A percentile compares a stretch with the other conserved stretches of the same genome.
These are phyloP conservation scores for Dendrolimus houi DNA, from an alignment of 2,888 invertebrate species.

Conservation along the genomic window DNA sequence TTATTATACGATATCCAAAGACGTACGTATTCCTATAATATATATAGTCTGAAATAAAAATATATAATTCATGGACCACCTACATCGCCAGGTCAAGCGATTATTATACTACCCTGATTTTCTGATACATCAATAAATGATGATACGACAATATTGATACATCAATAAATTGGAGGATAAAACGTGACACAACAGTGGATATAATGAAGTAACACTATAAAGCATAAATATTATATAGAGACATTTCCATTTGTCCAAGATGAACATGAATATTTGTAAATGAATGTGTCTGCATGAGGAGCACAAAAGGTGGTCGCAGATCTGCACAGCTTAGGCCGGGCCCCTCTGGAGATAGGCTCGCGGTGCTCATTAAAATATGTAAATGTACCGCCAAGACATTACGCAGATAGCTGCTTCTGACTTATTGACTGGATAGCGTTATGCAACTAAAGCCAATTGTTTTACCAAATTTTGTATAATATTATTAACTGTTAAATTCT, in stretches of 20 bases:
- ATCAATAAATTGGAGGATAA: too few species aligned
- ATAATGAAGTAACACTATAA: not conserved
- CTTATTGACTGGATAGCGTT: constrained; percentile 22
- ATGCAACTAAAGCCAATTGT: constrained; percentile 7
- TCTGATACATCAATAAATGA: too few species aligned
- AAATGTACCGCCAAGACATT: constrained; percentile 67
- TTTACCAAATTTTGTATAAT: too few species aligned
- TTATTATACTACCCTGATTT: too few species aligned
- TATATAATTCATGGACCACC: too few species aligned
- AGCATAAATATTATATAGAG: not conserved
- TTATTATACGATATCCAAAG: too few species aligned
- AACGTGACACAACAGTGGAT: too few species aligned
- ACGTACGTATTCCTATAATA: too few species aligned
- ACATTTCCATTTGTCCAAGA: not conserved
- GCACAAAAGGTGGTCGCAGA: constrained; percentile 7
- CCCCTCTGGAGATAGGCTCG: constrained; percentile 50
- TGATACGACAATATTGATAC: too few species aligned
- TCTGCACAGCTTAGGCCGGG: constrained; percentile 4
- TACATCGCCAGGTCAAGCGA: too few species aligned
- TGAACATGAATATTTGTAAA: not conserved
- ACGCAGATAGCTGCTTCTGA: constrained; percentile 67
- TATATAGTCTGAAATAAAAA: too few species aligned
- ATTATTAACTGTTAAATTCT: too few species aligned
- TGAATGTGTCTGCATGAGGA: constrained; percentile 5
- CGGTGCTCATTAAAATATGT: constrained; percentile 74